Evolutionary conservation across 2,888 invertebrate genomes (phyloP), one percentile per base, ranked within the genome.

Genomic region (Sussaba pulchella): DNA sequence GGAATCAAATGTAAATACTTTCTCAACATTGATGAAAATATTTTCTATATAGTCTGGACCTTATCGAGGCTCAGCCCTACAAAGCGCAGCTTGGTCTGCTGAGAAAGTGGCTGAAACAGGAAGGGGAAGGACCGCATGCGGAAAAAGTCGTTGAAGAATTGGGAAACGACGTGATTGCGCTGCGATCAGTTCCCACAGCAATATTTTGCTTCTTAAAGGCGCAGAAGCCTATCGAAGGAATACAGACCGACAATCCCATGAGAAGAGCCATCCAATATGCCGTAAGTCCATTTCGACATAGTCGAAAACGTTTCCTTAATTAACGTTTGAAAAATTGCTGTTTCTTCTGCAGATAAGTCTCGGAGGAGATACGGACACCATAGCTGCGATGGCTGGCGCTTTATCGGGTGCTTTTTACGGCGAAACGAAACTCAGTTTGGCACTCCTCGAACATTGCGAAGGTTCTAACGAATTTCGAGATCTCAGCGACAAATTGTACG

Each of bases 351-450:
- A 91, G 91, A 95, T 96, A 81, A 94, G 94, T 14, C 91, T 96
- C 10, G 96, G 96, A 24, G 96, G 96, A 2, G 96, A 96, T 90
- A 95, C 96, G 0, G 96, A 96, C 87, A 96, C 96, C 0, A 96
- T 96, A 85, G 96, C 95, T 0, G 94, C 94, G 63, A 96, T 96
- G 96, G 94, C 96, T 3, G 96, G 95, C 10, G 94, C 95, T 1
- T 94, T 96, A 75, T 94, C 94, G 26, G 96, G 96, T 0, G 96
- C 96, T 21, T 95, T 93, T 89, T 93, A 95, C 84, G 95, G 96
- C 0, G 93, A 94, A 79, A 93, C 94, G 21, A 88, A 90, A 8
- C 93, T 96, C 59, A 91, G 91, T 63, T 82, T 90, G 21, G 89
- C 92, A 63, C 91, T 95, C 83, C 90, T 94, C 24, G 92, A 92